Conservation (phyloP, 2,113 vertebrate genomes). For the Podilymbus podiceps region DNA sequence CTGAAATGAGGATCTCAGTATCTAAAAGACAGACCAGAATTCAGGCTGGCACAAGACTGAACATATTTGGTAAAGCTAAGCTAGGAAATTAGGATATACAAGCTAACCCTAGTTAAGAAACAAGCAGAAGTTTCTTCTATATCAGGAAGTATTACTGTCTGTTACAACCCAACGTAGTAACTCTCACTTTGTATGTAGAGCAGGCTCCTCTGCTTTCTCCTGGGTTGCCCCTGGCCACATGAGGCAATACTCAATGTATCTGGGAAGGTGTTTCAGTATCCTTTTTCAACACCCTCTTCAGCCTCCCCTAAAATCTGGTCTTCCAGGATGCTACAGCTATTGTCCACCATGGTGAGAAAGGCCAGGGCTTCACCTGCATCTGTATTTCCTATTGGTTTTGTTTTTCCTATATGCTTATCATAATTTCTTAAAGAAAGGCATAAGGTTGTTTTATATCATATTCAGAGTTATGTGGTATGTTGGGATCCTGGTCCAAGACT, state of each 20-base stretch:
- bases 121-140: background rate
- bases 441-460: background rate
- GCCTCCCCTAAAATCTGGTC: background rate
- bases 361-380: background rate
- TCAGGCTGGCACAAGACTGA: background rate
- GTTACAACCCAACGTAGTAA: background rate
- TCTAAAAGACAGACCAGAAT: background rate
- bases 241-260: background rate
- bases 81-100: background rate
- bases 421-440: background rate
- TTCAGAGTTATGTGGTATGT: fast-evolving
- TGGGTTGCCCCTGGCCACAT: background rate
- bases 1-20: background rate
- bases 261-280: background rate
- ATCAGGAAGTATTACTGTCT: background rate
- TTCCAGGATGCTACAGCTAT: background rate
- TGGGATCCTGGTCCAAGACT: background rate
- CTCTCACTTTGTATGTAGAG: background rate
- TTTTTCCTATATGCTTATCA: fast-evolving
- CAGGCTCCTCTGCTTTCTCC: background rate
- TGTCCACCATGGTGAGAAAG: background rate
- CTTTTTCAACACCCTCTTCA: background rate
- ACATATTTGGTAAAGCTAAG: background rate
- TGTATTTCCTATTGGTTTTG: background rate
- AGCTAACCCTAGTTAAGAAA: background rate